These are phyloP conservation scores for Diadophis punctatus DNA, from an alignment of 2,113 vertebrate species.

Conservation along the genomic window DNA sequence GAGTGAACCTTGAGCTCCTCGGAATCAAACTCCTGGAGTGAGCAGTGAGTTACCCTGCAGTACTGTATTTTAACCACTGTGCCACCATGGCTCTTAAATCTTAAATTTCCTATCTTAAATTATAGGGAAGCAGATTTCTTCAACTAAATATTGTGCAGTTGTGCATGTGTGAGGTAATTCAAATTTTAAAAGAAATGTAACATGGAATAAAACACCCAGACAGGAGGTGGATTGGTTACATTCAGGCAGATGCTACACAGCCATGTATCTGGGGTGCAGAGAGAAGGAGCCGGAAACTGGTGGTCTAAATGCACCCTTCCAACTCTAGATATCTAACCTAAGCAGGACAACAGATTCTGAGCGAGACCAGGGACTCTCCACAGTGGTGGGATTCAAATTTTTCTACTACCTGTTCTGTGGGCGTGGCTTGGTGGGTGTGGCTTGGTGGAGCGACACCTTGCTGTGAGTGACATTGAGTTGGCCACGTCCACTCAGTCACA, in stretches of 20 bases:
- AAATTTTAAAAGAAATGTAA: background rate
- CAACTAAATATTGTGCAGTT: background rate
- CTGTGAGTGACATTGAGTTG: no score
- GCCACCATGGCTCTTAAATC: no score
- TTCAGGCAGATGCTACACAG: background rate
- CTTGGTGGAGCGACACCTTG: no score
- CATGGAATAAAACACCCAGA: background rate
- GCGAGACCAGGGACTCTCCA: background rate
- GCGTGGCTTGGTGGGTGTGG: no score
- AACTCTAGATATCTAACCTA: background rate
- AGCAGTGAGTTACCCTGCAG: no score
- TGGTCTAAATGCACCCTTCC: background rate
- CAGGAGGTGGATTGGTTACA: background rate
- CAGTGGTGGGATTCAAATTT: no score
- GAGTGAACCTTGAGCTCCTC: no score
- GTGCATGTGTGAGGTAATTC: background rate
- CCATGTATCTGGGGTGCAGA: background rate
- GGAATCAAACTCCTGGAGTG: no score
- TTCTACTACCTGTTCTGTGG: no score
- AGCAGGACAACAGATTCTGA: background rate
- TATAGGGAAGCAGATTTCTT: background rate
- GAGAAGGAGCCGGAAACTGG: background rate
- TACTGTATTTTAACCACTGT: no score
- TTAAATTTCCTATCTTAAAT: background rate
- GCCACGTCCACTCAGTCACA: no score